Base-by-base conservation (phyloP, 2,888 invertebrate species). In the Conchocele bisecta region DNA sequence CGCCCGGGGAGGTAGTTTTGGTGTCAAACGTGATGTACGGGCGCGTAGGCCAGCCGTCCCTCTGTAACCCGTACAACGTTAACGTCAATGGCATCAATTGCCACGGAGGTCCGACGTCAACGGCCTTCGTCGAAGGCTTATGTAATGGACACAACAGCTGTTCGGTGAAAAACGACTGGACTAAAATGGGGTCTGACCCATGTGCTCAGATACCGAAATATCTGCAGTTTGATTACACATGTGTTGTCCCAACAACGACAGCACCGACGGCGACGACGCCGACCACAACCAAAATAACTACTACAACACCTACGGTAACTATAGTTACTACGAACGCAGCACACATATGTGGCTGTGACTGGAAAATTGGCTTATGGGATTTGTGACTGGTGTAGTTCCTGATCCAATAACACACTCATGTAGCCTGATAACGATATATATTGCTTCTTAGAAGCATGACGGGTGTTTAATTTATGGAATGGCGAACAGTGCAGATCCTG, bases 141-240 rank as follows among this genome's bases (percentile, higher is more conserved):
- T 76, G 76, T 44, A 65, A 76, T 31, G 65, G 61, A 20, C 51
- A 59, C 17, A 53, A 33, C 15, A 42, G 53, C 3, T 76, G 76
- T 41, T 29, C 39, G 7, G 76, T 76, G 3, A 41, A 33, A 1
- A 76, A 76, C 28, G 76, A 76, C 35, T 76, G 76, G 76, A 33
- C 35, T 11, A 48, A 69, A 31, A 65, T 76, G 2, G 79, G 80
- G 3, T 71, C 75, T 6, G 75, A 82, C 56, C 82, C 82, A 4
- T 82, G 82, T 44, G 51, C 59, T 1, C 73, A 71, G 7, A 65
- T 77, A 9, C 75, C 80, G 0, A 82, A 82, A 48, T 82, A 82
- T 46, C 58, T 82, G 29, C 78, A 82, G 54, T 61, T 82, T 5
- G 71, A 72, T 26, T 82, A 78, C 41, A 64, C 63, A 24, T 82